Evolutionary conservation across 1,140 invertebrate genomes (phyloP).

Genomic region (Probaryconus sp.): DNA sequence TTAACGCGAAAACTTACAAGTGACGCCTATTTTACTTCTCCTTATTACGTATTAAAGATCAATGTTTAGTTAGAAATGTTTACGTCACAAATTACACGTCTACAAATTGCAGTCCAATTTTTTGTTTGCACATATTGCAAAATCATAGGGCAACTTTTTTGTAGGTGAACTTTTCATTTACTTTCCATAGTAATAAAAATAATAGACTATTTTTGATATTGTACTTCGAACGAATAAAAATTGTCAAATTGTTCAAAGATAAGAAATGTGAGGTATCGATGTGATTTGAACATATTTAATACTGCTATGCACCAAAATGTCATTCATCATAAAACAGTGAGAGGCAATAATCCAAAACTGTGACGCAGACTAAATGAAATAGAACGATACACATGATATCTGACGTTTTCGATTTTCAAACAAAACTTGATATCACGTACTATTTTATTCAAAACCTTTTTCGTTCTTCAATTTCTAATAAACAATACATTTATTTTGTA

Average conservation of each 20-base stretch:
- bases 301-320: slow-evolving; percentile 14
- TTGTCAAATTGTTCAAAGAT: not conserved
- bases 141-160: too few relatives aligned
- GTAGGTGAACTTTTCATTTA: too few relatives aligned
- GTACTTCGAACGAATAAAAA: slow-evolving; percentile 7
- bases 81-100: slow-evolving; percentile 22
- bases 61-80: slow-evolving; percentile 24
- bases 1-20: slow-evolving; percentile 38
- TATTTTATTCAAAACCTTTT: too few relatives aligned
- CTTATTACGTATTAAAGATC: slow-evolving; percentile 19
- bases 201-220: too few relatives aligned
- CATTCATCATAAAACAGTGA: slow-evolving; percentile 5
- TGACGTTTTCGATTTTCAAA: slow-evolving; percentile 6
- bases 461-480: too few relatives aligned
- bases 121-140: too few relatives aligned
- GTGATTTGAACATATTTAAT: slow-evolving; percentile 24
- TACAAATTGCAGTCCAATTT: too few relatives aligned
- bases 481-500: too few relatives aligned
- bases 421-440: slow-evolving; percentile 25
- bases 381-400: slow-evolving; percentile 3
- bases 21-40: slow-evolving; percentile 31
- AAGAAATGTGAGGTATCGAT: slow-evolving; percentile 5
- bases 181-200: too few relatives aligned
- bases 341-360: slow-evolving; percentile 16
- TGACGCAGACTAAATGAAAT: slow-evolving; percentile 15